A percentile compares a stretch with the other conserved stretches of the same genome.
These are phyloP conservation scores for Danio choprae DNA, from an alignment of 2,797 vertebrate genomes.

Conservation along the genomic window DNA sequence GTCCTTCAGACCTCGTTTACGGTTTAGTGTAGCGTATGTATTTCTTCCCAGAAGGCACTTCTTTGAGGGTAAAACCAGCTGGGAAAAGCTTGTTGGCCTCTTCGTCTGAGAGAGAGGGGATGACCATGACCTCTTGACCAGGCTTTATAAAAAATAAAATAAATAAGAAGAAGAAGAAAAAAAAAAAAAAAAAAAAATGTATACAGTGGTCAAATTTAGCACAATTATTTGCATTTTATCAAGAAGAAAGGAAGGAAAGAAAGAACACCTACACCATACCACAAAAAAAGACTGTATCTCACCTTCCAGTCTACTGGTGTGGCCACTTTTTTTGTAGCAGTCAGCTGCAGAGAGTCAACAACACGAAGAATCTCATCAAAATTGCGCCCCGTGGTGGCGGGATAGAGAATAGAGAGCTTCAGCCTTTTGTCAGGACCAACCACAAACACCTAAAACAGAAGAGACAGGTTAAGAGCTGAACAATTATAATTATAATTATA, in stretches of 20 bases:
- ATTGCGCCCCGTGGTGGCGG: conserved; percentile 96
- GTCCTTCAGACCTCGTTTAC: conserved; percentile 62
- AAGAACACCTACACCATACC: neutral
- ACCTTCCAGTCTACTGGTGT: conserved; percentile 99
- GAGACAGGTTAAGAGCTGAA: neutral
- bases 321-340: conserved; percentile 89
- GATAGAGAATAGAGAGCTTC: conserved; percentile 97
- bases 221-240: no score
- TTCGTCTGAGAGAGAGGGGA: conserved; percentile 86
- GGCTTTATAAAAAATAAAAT: conserved; percentile 62
- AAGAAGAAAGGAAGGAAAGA: no score
- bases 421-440: conserved; percentile 96
- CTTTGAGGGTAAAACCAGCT: conserved; percentile 87
- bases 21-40: conserved; percentile 93
- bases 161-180: conserved; percentile 49
- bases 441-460: conserved; percentile 85
- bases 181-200: no score
- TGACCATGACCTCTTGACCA: conserved; percentile 92
- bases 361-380: conserved; percentile 93
- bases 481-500: no score
- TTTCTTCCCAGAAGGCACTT: conserved; percentile 91
- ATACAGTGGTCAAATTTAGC: no score
- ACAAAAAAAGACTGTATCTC: conserved; percentile 30
- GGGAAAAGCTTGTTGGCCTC: conserved; percentile 89
- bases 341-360: conserved; percentile 94